Percentiles rank a stretch among this genome's conserved stretches.
Evolutionary conservation across 2,113 vertebrate species (phyloP).

Genomic region (Scopus umbretta): DNA sequence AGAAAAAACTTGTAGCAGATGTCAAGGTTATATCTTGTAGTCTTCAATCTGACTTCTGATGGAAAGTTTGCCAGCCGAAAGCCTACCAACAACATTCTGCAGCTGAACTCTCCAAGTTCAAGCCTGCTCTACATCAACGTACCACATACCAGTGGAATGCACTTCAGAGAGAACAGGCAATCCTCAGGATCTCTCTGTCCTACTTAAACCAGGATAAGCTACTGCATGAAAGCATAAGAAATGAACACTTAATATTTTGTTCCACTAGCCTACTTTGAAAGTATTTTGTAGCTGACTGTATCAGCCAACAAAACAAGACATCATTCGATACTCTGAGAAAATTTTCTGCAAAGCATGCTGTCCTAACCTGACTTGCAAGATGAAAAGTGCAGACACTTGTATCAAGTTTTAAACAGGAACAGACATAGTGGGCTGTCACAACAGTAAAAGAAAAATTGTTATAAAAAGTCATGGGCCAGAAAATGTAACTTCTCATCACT

Average conservation of each 20-base stretch:
- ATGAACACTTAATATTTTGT: slow-evolving; percentile 1
- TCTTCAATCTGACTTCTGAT: background rate
- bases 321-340: background rate
- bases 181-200: background rate
- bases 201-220: background rate
- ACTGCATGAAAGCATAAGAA: background rate
- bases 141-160: background rate
- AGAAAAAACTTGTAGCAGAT: background rate
- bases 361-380: slow-evolving; percentile 4
- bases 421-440: background rate
- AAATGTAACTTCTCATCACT: background rate
- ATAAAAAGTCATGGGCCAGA: background rate
- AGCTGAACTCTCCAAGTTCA: slow-evolving; percentile 11
- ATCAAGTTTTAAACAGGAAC: background rate
- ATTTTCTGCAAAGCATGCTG: background rate
- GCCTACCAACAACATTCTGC: background rate
- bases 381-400: background rate
- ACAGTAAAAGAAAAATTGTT: background rate
- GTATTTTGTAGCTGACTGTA: background rate
- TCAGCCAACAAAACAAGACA: background rate
- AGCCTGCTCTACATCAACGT: background rate
- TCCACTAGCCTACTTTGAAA: slow-evolving; percentile 14
- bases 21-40: background rate
- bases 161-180: background rate
- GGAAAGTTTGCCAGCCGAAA: background rate